These are phyloP conservation scores for Dioctria linearis DNA, from an alignment of 2,888 invertebrate genomes.

Conservation along the genomic window DNA sequence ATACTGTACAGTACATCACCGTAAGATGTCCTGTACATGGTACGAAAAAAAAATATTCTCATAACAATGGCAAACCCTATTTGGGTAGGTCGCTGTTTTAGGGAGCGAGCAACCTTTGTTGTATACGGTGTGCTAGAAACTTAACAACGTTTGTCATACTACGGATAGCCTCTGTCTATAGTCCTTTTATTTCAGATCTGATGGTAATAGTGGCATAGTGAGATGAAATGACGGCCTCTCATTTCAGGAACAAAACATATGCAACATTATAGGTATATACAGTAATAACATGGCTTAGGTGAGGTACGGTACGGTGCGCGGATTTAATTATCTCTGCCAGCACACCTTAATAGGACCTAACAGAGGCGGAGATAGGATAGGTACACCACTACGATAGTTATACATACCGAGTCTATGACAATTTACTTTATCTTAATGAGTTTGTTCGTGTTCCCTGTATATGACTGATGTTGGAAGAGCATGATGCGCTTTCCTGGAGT, in stretches of 20 bases:
- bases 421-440: slow-evolving; percentile 39
- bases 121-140: no score
- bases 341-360: slow-evolving; percentile 22
- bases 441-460: not conserved
- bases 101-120: no score
- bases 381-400: no score
- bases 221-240: slow-evolving; percentile 10
- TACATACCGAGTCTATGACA: slow-evolving; percentile 2
- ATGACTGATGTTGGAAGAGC: not conserved
- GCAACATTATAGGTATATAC: no score
- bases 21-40: no score
- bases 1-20: no score
- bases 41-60: no score
- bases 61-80: no score
- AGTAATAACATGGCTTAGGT: not conserved
- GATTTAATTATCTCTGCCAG: slow-evolving; percentile 13
- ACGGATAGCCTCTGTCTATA: no score
- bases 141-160: no score
- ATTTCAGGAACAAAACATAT: not conserved
- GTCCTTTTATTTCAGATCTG: not conserved
- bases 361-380: not conserved
- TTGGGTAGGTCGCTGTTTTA: no score
- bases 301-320: not conserved
- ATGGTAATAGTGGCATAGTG: not conserved
- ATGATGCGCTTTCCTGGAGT: not conserved